phyloP scores from a whole-genome alignment of 2,113 vertebrate genomes.

The Scolopax mira region DNA sequence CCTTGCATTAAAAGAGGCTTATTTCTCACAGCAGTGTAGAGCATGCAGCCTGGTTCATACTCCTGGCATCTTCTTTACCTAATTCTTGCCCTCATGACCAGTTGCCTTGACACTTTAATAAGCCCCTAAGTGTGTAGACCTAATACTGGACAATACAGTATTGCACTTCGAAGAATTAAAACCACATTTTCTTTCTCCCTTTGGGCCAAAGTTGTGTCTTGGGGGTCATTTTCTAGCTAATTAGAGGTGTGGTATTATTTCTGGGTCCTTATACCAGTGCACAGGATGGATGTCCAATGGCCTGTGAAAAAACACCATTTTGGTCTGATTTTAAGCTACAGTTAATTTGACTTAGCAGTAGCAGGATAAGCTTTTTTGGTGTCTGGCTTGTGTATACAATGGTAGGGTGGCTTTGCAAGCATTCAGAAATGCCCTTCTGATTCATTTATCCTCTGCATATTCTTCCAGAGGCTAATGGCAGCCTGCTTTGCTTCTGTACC shows the following conservation, averaged over 20 bases:
- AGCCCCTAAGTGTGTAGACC: background rate
- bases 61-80: background rate
- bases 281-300: background rate
- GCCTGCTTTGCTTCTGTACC: background rate
- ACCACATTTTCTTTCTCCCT: background rate
- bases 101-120: background rate
- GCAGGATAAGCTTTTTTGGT: background rate
- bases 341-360: background rate
- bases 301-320: background rate
- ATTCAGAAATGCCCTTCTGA: background rate
- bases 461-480: background rate
- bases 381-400: background rate
- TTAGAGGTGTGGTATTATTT: background rate
- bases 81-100: background rate
- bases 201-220: background rate
- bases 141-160: background rate
- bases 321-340: background rate
- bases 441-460: background rate
- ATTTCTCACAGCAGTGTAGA: accelerated
- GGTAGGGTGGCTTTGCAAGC: background rate
- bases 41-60: background rate
- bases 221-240: background rate
- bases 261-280: background rate
- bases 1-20: accelerated
- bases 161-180: background rate